These are phyloP conservation scores for Thymelicus acteon DNA, from an alignment of 2,888 invertebrate genomes.

Conservation along the genomic window DNA sequence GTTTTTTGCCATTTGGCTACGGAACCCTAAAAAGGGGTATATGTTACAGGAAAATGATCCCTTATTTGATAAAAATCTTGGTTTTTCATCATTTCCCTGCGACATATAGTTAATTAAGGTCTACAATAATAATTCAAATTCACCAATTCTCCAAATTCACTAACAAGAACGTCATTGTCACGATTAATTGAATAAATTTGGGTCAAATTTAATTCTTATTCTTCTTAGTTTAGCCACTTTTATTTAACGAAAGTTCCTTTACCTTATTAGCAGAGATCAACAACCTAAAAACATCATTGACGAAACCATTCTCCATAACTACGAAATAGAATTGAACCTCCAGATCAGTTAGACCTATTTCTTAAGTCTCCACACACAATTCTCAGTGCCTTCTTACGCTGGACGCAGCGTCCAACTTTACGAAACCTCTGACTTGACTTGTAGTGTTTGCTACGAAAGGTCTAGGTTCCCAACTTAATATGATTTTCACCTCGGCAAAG, in stretches of 20 bases:
- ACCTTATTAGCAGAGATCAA: slow-evolving; percentile 4
- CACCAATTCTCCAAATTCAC: no score
- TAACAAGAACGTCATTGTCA: no score
- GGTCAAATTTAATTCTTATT: no score
- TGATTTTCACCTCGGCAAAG: slow-evolving; percentile 19
- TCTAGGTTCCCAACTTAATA: slow-evolving; percentile 17
- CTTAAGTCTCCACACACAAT: neutral
- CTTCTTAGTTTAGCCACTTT: neutral
- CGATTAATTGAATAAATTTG: no score
- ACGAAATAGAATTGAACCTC: slow-evolving; percentile 3
- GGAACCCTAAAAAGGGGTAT: no score
- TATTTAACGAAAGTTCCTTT: slow-evolving; percentile 1
- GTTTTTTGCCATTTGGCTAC: no score
- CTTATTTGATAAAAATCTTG: no score
- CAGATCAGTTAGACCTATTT: slow-evolving; percentile 6
- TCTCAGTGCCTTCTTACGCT: neutral
- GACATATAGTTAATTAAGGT: no score
- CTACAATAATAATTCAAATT: no score
- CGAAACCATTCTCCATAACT: slow-evolving; percentile 11
- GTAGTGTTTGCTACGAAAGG: slow-evolving; percentile 9
- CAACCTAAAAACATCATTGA: slow-evolving; percentile 2
- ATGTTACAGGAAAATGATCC: no score
- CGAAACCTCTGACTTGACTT: neutral
- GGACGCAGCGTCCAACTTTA: neutral
- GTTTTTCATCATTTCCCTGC: no score